Base-by-base conservation (phyloP, 1,140 invertebrate genomes). In the Archivesica marissinica region DNA sequence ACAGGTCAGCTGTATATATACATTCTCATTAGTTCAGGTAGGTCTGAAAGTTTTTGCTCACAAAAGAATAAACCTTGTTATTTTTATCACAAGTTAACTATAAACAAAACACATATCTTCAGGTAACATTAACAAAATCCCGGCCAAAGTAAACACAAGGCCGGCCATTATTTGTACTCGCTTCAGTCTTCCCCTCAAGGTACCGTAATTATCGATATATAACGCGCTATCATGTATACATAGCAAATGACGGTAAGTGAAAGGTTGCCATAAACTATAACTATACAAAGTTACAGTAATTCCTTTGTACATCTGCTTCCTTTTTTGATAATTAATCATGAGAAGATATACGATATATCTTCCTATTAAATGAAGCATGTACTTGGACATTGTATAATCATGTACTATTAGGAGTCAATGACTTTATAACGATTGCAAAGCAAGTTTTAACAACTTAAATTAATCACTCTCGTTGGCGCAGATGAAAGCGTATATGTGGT, bases 111-210 rank as follows among this genome's bases (percentile, higher is more conserved):
- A 76, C 33, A n/a, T 23, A 39, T 41, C 47, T 15, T 25, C 50
- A 13, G 4, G 30, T 76, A 56, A 56, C 25, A 59, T 59, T 76
- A 76, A 76, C 74, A 76, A 52, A 56, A 38, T 38, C 17, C 20
- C 28, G 33, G 74, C 74, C 74, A 76, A 76, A 23, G 54, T 76
- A 76, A 76, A 76, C 74, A 76, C 6, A 6, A 7, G 38, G 59
- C 30, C n/a, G n/a, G n/a, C n/a, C n/a, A n/a, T n/a, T n/a, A n/a
- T n/a, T n/a, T n/a, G n/a, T n/a, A n/a, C n/a, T n/a, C n/a, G n/a
- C n/a, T n/a, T n/a, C n/a, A n/a, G n/a, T n/a, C n/a, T n/a, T n/a
- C n/a, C n/a, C n/a, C n/a, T n/a, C n/a, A n/a, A n/a, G n/a, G n/a
- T n/a, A n/a, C n/a, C n/a, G n/a, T n/a, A n/a, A n/a, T n/a, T n/a